These are phyloP conservation scores for Cyphomyrmex costatus DNA, from an alignment of 1,140 invertebrate genomes.

Conservation along the genomic window DNA sequence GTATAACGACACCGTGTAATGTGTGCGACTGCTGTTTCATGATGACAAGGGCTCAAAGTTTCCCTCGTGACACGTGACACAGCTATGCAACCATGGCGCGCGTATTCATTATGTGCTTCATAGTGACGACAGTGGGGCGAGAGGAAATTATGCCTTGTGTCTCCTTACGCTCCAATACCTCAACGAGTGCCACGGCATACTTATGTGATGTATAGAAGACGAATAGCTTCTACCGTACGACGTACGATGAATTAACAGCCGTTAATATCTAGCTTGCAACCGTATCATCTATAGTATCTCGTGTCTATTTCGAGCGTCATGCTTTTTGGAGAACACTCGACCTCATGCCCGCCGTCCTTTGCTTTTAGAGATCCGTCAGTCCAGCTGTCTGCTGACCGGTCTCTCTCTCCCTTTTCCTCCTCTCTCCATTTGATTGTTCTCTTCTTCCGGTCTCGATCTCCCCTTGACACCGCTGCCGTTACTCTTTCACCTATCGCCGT, in stretches of 20 bases:
- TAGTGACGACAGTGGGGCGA: neutral
- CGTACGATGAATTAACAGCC: conserved; percentile 70
- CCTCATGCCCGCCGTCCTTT: neutral
- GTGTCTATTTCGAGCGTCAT: conserved; percentile 10
- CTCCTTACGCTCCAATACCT: conserved; percentile 76
- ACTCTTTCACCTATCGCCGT: conserved; percentile 52
- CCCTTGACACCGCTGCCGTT: conserved; percentile 47
- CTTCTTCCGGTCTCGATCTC: conserved; percentile 60
- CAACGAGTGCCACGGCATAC: conserved; percentile 63
- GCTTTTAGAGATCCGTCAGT: conserved; percentile 8
- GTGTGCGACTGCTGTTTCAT: conserved; percentile 74
- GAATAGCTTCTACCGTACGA: conserved; percentile 72
- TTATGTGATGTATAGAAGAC: conserved; percentile 75
- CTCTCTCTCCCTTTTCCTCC: conserved; percentile 18
- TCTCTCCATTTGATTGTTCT: conserved; percentile 67
- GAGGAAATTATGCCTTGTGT: conserved; percentile 79
- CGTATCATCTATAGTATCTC: neutral
- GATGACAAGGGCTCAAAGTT: conserved; percentile 80
- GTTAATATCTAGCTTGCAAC: conserved; percentile 29
- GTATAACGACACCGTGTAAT: conserved; percentile 53
- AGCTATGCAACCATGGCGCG: conserved; percentile 74
- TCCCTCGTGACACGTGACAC: conserved; percentile 78
- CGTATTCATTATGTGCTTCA: conserved; percentile 78
- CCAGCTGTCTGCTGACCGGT: conserved; percentile 2
- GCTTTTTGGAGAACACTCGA: neutral